Evolutionary conservation across 2,113 vertebrate species (phyloP), one percentile per base, ranked within the genome.

Genomic region (Poeciliopsis prolifica): DNA sequence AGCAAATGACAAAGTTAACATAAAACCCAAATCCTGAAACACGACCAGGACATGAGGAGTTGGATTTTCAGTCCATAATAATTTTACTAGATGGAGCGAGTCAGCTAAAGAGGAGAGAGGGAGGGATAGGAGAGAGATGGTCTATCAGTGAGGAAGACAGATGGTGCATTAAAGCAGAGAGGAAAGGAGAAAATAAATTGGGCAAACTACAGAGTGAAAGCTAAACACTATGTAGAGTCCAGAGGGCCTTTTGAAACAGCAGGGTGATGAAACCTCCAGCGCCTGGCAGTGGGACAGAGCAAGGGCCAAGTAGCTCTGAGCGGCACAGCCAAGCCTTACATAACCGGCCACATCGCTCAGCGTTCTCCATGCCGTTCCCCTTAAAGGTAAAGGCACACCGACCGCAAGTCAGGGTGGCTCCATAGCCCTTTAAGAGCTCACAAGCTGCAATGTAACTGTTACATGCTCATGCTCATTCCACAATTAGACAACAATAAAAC

Each of bases 281-380:
- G 80, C 75, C 72, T 42, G 87, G 90, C 90, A 68, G 73, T 1
- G 65, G 75, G 77, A 81, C 79, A 84, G 77, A 1, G 44, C 64
- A 62, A 72, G 65, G 86, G 83, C 81, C 84, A 75, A 37, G 70
- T 78, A 79, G 78, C 73, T 62, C 78, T 9, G 70, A 77, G 79
- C 63, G 5, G 66, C 78, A 37, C 80, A 79, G 87, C 88, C 83
- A 86, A 69, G 19, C n/a, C 73, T 92, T 92, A 87, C 78, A 70
- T 92, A 92, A 92, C 75, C 44, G 64, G 65, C 75, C 78, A 60
- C 82, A 68, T 70, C 3, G 65, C 84, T 69, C 31, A 82, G 31
- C 19, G 75, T 82, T 75, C 81, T 73, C 65, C 51, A 67, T 75
- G 65, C 77, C 64, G 65, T 70, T 28, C 63, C 51, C 62, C 72